phyloP scores from a whole-genome alignment of 2,797 vertebrate genomes.

The Nyctibius grandis region DNA sequence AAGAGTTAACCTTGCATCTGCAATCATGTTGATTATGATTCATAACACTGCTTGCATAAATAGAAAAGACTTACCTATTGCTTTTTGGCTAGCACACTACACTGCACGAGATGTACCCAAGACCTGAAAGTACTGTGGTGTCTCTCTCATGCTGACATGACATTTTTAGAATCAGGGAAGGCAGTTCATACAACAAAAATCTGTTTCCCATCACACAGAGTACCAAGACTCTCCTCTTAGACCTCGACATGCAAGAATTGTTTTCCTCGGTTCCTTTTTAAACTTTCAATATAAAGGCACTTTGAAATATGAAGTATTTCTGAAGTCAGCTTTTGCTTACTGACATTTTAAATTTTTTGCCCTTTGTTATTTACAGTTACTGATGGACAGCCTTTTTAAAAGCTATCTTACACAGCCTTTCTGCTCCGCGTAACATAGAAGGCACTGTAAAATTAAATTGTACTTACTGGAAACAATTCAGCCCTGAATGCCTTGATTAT shows the following conservation, averaged over 20 bases:
- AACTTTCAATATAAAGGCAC: background rate
- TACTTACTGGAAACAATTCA: slow-evolving; percentile 56
- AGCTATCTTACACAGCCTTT: background rate
- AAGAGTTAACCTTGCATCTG: background rate
- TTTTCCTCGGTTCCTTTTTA: background rate
- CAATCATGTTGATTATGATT: background rate
- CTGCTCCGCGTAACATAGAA: background rate
- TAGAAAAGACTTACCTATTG: slow-evolving; percentile 20
- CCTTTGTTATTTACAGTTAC: background rate
- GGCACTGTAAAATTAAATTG: slow-evolving; percentile 21
- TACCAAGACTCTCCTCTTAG: background rate
- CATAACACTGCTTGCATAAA: background rate
- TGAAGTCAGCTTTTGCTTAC: background rate
- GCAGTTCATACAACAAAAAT: slow-evolving; percentile 7
- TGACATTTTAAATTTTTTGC: background rate
- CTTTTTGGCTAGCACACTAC: slow-evolving; percentile 1
- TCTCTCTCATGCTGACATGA: background rate
- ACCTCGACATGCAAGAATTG: background rate
- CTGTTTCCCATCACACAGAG: background rate
- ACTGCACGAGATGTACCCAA: background rate
- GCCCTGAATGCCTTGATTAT: slow-evolving; percentile 62
- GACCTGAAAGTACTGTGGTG: background rate
- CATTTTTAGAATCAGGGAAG: slow-evolving; percentile 8
- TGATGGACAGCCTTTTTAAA: background rate
- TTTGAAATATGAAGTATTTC: background rate